Percentiles rank a stretch among this genome's conserved stretches.
Conservation (phyloP, 2,888 invertebrate genomes). For the Perizoma flavofasciatum region DNA sequence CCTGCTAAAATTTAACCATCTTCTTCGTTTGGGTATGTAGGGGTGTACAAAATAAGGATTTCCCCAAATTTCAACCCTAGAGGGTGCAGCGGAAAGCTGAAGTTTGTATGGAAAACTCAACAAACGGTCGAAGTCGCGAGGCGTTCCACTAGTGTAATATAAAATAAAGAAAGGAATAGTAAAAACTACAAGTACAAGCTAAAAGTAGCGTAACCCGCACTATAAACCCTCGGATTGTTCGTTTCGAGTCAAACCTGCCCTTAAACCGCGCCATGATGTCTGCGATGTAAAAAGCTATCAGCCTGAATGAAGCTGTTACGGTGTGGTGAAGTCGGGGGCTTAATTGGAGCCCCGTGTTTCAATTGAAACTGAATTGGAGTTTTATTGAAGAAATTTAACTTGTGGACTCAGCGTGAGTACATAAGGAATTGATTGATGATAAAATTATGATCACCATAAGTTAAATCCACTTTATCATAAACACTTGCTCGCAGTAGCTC, state of each 20-base stretch:
- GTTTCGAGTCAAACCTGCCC: conserved; percentile 1
- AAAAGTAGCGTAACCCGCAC: too few species aligned
- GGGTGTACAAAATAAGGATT: too few species aligned
- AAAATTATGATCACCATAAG: background rate
- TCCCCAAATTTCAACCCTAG: too few species aligned
- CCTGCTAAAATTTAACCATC: too few species aligned
- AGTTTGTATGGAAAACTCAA: too few species aligned
- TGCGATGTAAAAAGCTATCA: conserved; percentile 19
- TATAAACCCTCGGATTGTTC: background rate
- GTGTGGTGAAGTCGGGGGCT: conserved; percentile 1
- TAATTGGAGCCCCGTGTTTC: conserved; percentile 21
- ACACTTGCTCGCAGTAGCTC: background rate
- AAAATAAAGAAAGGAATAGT: too few species aligned
- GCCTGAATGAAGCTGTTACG: conserved; percentile 22
- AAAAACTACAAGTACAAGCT: too few species aligned
- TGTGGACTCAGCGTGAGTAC: conserved; percentile 8
- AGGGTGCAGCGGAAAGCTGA: too few species aligned
- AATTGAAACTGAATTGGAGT: conserved; percentile 18
- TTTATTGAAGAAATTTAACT: conserved; percentile 22
- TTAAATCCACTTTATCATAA: too few species aligned
- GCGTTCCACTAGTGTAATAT: too few species aligned
- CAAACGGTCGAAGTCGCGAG: too few species aligned
- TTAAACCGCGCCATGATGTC: conserved; percentile 12
- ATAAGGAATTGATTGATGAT: conserved; percentile 2
- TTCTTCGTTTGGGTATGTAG: too few species aligned